Conservation (phyloP, 2,797 vertebrate species). For the Tarsius wallacei region DNA sequence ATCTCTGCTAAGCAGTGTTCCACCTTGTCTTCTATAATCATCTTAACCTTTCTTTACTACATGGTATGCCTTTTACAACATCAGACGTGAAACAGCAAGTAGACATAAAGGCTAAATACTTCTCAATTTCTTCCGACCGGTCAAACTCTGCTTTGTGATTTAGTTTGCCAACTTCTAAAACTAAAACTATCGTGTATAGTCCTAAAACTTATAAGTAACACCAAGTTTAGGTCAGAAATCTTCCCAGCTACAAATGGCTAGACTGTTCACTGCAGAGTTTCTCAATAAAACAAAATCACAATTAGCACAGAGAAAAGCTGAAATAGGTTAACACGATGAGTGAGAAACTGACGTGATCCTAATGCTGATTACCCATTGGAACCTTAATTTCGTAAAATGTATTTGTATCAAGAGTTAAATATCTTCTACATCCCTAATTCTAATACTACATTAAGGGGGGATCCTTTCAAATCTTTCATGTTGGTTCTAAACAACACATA, state of each 20-base stretch:
- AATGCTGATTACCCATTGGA: not conserved
- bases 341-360: not conserved
- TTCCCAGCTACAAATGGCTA: not conserved
- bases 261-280: not conserved
- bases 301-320: not conserved
- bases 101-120: not conserved
- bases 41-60: not conserved
- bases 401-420: not conserved
- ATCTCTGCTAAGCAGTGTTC: not conserved
- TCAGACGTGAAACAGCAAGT: slow-evolving; percentile 11
- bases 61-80: not conserved
- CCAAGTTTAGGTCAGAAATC: slow-evolving; percentile 15
- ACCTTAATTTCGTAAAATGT: slow-evolving; percentile 8
- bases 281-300: slow-evolving; percentile 1
- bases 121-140: slow-evolving; percentile 22
- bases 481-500: not conserved
- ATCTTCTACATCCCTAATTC: not conserved
- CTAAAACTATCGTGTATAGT: not conserved
- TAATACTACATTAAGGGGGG: not conserved
- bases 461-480: not conserved
- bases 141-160: not conserved
- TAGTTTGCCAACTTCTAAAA: not conserved
- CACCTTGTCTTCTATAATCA: not conserved
- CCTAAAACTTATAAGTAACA: not conserved
- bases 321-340: not conserved